These are phyloP conservation scores for Chaetodon trifascialis DNA, from an alignment of 2,113 vertebrate species.

Conservation along the genomic window DNA sequence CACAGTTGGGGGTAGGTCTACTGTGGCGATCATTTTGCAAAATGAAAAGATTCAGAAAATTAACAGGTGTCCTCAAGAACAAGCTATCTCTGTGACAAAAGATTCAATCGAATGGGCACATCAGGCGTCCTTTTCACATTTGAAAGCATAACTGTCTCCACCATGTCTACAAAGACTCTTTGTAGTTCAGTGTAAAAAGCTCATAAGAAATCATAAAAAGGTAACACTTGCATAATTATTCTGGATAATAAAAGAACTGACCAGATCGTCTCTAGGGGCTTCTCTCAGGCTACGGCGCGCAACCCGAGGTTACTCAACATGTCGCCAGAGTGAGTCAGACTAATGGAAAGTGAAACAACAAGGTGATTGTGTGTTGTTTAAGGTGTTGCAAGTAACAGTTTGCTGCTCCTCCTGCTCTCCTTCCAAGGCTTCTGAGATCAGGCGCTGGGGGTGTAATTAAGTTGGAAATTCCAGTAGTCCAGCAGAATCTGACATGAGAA, in stretches of 20 bases:
- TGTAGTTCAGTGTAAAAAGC: constrained; percentile 81
- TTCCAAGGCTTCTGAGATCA: constrained; percentile 84
- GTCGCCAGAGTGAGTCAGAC: constrained; percentile 51
- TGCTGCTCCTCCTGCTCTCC: constrained; percentile 71
- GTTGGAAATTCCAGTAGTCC: constrained; percentile 83
- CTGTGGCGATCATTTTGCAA: constrained; percentile 66
- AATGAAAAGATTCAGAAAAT: constrained; percentile 60
- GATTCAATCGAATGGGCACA: constrained; percentile 64
- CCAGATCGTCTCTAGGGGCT: constrained; percentile 59
- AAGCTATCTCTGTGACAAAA: constrained; percentile 57
- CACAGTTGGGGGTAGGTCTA: constrained; percentile 76
- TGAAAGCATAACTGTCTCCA: constrained; percentile 71
- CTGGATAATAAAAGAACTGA: constrained; percentile 69
- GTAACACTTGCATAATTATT: constrained; percentile 82
- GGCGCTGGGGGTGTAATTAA: constrained; percentile 81
- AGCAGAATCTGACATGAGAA: constrained; percentile 78
- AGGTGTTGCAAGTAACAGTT: constrained; percentile 68
- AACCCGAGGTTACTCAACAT: constrained; percentile 49
- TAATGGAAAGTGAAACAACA: constrained; percentile 53
- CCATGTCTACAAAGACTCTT: constrained; percentile 72
- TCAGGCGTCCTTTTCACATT: constrained; percentile 80
- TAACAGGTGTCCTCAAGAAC: constrained; percentile 52
- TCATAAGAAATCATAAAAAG: constrained; percentile 80
- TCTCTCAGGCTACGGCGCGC: constrained; percentile 49
- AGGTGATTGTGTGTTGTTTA: constrained; percentile 67